Evolutionary conservation across 2,888 invertebrate species (phyloP).

Genomic region (Xanthorhoe spadicearia): DNA sequence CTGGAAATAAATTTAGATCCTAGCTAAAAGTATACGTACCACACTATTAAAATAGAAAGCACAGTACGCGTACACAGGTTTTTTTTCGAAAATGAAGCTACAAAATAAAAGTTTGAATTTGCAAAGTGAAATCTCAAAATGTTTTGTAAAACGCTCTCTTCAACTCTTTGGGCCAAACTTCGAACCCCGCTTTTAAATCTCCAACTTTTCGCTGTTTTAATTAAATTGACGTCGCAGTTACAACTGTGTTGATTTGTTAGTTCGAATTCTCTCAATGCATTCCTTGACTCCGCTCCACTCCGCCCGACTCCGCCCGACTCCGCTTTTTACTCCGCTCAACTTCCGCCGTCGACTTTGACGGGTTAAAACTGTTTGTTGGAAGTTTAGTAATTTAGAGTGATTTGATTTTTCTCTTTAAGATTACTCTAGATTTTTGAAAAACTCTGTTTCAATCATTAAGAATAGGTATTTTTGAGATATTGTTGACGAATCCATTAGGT

Average conservation of each 20-base stretch:
- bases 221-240: conserved; percentile 81
- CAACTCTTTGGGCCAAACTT: conserved; percentile 15
- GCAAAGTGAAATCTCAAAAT: not conserved
- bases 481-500: too few species aligned
- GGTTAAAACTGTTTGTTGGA: conserved; percentile 19
- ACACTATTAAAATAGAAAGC: too few species aligned
- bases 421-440: not conserved
- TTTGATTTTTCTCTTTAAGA: conserved; percentile 2
- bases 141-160: conserved; percentile 1
- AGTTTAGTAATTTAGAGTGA: conserved; percentile 5
- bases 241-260: conserved; percentile 75
- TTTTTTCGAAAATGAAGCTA: too few species aligned
- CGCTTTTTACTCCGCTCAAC: conserved; percentile 9
- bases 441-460: not conserved
- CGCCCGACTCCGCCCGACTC: conserved; percentile 5
- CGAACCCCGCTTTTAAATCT: conserved; percentile 68
- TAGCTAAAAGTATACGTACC: too few species aligned
- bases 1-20: too few species aligned
- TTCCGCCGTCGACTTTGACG: conserved; percentile 20
- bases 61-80: too few species aligned
- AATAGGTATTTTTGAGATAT: too few species aligned
- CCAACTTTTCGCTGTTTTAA: conserved; percentile 81
- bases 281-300: conserved; percentile 33
- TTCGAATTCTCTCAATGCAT: conserved; percentile 40
- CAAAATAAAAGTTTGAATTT: too few species aligned